Conservation (phyloP, 2,797 vertebrate genomes). For the Mormyrops boulengeri region DNA sequence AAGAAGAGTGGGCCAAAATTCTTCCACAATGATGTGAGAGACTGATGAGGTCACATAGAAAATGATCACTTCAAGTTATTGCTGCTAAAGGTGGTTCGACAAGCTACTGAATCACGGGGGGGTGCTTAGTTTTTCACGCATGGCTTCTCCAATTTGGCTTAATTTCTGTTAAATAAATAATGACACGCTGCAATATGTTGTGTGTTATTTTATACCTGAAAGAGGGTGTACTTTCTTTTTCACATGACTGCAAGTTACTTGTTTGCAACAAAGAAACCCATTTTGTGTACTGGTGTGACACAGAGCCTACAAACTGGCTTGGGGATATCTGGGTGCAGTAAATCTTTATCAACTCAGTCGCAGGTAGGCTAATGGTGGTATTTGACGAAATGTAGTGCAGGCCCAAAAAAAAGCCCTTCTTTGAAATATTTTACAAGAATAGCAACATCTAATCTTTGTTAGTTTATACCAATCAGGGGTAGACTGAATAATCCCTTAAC, state of each 20-base stretch:
- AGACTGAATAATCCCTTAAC: background rate
- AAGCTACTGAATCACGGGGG: background rate
- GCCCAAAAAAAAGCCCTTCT: background rate
- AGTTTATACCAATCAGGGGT: background rate
- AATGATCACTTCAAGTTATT: background rate
- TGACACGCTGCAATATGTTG: background rate
- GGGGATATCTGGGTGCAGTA: background rate
- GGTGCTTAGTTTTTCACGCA: background rate
- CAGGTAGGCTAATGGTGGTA: background rate
- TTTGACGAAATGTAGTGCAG: background rate
- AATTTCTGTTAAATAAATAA: background rate
- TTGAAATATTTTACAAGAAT: conserved; percentile 8
- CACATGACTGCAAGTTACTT: conserved; percentile 46
- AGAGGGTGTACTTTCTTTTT: background rate
- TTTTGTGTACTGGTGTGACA: conserved; percentile 41
- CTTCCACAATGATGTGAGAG: background rate
- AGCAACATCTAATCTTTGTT: background rate
- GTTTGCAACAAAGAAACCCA: conserved; percentile 30
- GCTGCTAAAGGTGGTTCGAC: background rate
- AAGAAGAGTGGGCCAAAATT: background rate
- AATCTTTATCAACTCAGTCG: background rate
- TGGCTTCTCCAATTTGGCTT: background rate
- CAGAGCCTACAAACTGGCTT: background rate
- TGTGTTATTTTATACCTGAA: background rate
- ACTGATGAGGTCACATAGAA: background rate